Conservation (phyloP, 2,888 invertebrate genomes). For the Steromphala cineraria region DNA sequence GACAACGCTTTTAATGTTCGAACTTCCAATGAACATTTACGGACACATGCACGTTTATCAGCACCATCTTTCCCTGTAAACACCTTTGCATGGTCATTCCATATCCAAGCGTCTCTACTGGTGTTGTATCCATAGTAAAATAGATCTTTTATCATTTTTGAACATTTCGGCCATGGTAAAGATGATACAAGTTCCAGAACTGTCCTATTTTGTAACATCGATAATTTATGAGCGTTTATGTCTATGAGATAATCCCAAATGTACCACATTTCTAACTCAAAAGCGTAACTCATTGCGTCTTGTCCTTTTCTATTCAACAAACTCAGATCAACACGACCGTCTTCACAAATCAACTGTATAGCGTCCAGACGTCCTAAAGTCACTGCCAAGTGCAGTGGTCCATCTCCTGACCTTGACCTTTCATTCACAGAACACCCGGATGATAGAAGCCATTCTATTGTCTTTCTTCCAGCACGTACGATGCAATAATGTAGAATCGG, state of each 20-base stretch:
- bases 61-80: not conserved
- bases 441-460: not conserved
- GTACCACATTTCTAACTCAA: not conserved
- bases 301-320: not conserved
- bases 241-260: not conserved
- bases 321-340: not conserved
- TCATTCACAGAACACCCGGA: not conserved
- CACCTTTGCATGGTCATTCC: not conserved
- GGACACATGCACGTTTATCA: not conserved
- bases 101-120: not conserved
- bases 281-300: not conserved
- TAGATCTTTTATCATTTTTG: not conserved
- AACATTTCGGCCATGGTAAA: not conserved
- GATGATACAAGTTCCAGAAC: not conserved
- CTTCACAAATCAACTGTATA: not conserved
- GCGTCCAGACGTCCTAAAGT: not conserved
- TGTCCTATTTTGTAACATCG: not conserved
- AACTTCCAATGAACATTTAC: not conserved
- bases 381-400: not conserved
- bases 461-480: not conserved
- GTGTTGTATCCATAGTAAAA: not conserved
- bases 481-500: not conserved
- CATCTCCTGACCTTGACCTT: not conserved
- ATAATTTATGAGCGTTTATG: not conserved
- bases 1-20: not conserved